Evolutionary conservation across 2,113 vertebrate genomes (phyloP).

Genomic region (Colossoma macropomum): DNA sequence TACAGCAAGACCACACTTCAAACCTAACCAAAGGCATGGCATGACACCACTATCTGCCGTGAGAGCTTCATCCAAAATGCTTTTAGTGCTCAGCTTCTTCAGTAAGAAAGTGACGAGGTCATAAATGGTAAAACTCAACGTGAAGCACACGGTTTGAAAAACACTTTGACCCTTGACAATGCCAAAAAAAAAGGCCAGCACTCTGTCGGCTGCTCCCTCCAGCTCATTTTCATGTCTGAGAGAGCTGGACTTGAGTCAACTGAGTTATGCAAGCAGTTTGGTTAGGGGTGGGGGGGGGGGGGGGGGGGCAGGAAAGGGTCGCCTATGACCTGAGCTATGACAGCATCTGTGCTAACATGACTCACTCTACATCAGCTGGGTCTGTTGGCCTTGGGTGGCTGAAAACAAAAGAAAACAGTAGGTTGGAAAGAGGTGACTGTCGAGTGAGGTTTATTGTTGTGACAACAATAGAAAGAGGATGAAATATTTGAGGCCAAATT

Average conservation of each 20-base stretch:
- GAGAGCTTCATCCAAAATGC: background rate
- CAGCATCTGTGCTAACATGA: slow-evolving; percentile 30
- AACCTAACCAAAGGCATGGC: background rate
- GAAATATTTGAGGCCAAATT: background rate
- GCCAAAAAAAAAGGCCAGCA: slow-evolving; percentile 16
- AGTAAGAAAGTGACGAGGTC: slow-evolving; percentile 5
- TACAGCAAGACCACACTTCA: background rate
- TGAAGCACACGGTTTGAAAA: slow-evolving; percentile 16
- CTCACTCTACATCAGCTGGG: slow-evolving; percentile 7
- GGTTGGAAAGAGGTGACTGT: slow-evolving; percentile 29
- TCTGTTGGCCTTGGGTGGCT: background rate
- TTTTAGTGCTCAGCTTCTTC: background rate
- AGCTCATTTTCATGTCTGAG: slow-evolving; percentile 28
- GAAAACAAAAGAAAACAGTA: slow-evolving; percentile 59
- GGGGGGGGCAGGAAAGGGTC: background rate
- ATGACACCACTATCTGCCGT: background rate
- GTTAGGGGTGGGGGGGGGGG: background rate
- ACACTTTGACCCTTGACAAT: slow-evolving; percentile 20
- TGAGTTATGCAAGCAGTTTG: slow-evolving; percentile 6
- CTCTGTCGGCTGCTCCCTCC: background rate
- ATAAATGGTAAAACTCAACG: slow-evolving; percentile 11
- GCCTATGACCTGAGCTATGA: slow-evolving; percentile 12
- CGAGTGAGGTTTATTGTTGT: background rate
- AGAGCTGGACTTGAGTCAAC: slow-evolving; percentile 13
- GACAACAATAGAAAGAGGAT: background rate